Evolutionary conservation across 2,113 vertebrate genomes (phyloP).

Genomic region (Oncorhynchus tshawytscha): DNA sequence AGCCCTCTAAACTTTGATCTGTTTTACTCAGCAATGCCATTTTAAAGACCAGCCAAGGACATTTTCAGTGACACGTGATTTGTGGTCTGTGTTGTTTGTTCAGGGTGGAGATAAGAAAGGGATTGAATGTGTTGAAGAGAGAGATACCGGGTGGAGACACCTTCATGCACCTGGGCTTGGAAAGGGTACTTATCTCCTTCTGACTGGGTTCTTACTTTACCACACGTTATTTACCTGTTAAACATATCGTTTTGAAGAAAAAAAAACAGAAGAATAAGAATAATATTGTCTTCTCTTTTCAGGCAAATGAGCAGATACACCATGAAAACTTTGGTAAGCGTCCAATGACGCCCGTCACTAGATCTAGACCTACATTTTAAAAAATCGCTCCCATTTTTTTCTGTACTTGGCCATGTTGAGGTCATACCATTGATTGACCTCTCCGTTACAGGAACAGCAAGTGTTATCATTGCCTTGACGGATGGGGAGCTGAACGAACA

Average conservation of each 20-base stretch:
- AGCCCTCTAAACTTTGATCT: too few species aligned
- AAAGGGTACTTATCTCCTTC: constrained; percentile 60
- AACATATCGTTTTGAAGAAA: background rate
- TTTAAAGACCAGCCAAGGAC: too few species aligned
- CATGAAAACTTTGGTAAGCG: constrained; percentile 76
- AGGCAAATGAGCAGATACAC: constrained; percentile 89
- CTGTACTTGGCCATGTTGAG: background rate
- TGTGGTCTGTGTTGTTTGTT: constrained; percentile 14
- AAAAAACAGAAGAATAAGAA: background rate
- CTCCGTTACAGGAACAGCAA: constrained; percentile 71
- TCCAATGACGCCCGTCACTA: background rate
- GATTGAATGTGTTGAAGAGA: constrained; percentile 73
- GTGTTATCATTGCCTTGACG: constrained; percentile 84
- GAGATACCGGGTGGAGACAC: constrained; percentile 84
- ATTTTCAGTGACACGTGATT: background rate
- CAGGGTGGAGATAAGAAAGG: constrained; percentile 80
- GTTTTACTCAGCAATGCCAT: background rate
- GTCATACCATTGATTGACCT: background rate
- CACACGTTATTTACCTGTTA: background rate
- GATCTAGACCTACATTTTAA: background rate
- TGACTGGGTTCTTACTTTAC: background rate
- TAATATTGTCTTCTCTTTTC: constrained; percentile 44
- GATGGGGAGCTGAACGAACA: constrained; percentile 78
- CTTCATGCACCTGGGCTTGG: constrained; percentile 85
- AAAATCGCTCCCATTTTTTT: background rate